phyloP scores from a whole-genome alignment of 1,140 invertebrate species.

The Tetramorium simillimum region DNA sequence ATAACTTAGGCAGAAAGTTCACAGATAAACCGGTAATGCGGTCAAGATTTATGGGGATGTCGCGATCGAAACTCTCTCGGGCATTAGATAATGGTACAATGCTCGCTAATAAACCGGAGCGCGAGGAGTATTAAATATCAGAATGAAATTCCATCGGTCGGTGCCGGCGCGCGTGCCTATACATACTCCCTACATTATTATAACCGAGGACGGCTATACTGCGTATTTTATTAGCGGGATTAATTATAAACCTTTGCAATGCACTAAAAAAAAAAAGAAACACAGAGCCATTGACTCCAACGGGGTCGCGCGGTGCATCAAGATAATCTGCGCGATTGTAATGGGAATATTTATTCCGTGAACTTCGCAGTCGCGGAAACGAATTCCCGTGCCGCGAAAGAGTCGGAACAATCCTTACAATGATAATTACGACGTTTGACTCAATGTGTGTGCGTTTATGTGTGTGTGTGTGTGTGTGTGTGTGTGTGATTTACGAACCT shows the following conservation, averaged over 20 bases:
- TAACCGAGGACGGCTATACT: background rate
- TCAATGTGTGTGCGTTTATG: background rate
- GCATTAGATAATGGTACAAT: conserved; percentile 13
- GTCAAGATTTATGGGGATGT: conserved; percentile 29
- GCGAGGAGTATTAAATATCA: conserved; percentile 29
- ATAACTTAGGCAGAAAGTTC: conserved; percentile 20
- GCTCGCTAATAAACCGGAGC: conserved; percentile 28
- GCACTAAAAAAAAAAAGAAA: background rate
- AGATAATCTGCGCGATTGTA: conserved; percentile 36
- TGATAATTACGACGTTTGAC: background rate
- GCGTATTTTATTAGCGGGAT: conserved; percentile 36
- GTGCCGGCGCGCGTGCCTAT: background rate
- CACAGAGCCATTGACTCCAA: conserved; percentile 4
- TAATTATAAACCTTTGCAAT: conserved; percentile 39
- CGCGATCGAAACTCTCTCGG: background rate
- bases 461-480: background rate
- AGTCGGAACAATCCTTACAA: conserved; percentile 5
- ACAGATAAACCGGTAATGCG: conserved; percentile 43
- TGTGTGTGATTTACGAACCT: background rate
- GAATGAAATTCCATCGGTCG: conserved; percentile 25
- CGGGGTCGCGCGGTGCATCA: conserved; percentile 10
- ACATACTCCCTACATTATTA: conserved; percentile 31
- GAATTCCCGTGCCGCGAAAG: background rate
- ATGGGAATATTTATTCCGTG: conserved; percentile 36
- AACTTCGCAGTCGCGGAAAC: background rate